A percentile compares a stretch with the other conserved stretches of the same genome.
Conservation (phyloP, 2,888 invertebrate genomes). For the Clunio marinus region DNA sequence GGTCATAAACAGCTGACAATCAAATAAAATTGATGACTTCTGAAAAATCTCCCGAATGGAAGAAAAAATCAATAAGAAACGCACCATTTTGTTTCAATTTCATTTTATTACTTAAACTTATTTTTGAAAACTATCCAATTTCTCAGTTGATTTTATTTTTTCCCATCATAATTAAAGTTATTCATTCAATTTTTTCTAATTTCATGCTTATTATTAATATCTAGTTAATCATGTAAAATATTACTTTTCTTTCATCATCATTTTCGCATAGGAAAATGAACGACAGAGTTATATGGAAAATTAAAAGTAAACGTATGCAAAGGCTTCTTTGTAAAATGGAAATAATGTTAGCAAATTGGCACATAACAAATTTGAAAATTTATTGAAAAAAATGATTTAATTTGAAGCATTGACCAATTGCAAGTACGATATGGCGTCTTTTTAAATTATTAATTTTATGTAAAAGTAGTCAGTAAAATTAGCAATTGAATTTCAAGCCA, state of each 20-base stretch:
- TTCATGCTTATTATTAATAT: slow-evolving; percentile 31
- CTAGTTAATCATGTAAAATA: slow-evolving; percentile 9
- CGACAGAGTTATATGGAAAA: too few relatives aligned
- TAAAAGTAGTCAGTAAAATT: too few relatives aligned
- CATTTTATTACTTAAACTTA: slow-evolving; percentile 27
- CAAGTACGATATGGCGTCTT: slow-evolving; percentile 18
- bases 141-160: not conserved
- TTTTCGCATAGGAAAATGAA: slow-evolving; percentile 1
- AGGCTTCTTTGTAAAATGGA: not conserved
- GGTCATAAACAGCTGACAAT: too few relatives aligned
- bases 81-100: slow-evolving; percentile 10
- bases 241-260: slow-evolving; percentile 18
- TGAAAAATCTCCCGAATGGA: too few relatives aligned
- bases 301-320: too few relatives aligned
- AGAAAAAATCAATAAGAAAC: not conserved
- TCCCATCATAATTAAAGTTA: not conserved
- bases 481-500: not conserved
- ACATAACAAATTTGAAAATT: slow-evolving; percentile 7
- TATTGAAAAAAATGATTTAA: not conserved
- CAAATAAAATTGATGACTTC: too few relatives aligned
- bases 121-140: slow-evolving; percentile 28
- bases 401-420: not conserved
- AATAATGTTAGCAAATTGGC: slow-evolving; percentile 7
- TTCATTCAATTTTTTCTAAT: slow-evolving; percentile 22
- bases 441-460: not conserved